Conservation (phyloP, 1,140 invertebrate species). For the Drosophila kurseongensis region DNA sequence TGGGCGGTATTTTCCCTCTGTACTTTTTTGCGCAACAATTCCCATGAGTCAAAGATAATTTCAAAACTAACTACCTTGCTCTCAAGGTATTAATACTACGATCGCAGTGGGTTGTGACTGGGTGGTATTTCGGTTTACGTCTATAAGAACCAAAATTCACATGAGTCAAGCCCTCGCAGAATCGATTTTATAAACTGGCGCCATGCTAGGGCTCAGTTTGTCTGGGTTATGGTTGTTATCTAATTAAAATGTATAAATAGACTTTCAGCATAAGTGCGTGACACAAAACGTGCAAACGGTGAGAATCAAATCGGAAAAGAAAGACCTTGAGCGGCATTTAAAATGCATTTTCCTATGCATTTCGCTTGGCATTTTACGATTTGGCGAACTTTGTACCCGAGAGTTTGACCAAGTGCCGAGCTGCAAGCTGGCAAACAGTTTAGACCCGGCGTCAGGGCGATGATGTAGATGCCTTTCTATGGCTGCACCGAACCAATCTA, state of each 20-base stretch:
- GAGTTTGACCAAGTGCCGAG: slow-evolving; percentile 46
- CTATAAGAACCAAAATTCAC: not conserved
- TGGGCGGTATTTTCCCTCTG: slow-evolving; percentile 6
- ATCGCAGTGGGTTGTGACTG: not conserved
- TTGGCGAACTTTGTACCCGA: slow-evolving; percentile 65
- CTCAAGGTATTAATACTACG: not conserved
- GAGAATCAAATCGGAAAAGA: slow-evolving; percentile 46
- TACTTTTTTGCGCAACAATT: slow-evolving; percentile 4
- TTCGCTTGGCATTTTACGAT: slow-evolving; percentile 34
- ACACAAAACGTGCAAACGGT: slow-evolving; percentile 23
- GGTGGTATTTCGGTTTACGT: not conserved
- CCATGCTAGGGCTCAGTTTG: slow-evolving; percentile 28
- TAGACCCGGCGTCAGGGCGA: slow-evolving; percentile 42
- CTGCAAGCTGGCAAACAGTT: slow-evolving; percentile 38
- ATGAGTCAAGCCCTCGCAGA: slow-evolving; percentile 19
- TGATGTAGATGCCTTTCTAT: slow-evolving; percentile 60
- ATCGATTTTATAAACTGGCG: slow-evolving; percentile 18
- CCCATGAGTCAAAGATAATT: slow-evolving; percentile 18
- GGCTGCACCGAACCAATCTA: slow-evolving; percentile 47
- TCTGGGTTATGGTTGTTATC: slow-evolving; percentile 61
- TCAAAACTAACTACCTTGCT: not conserved
- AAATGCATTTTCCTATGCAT: slow-evolving; percentile 11
- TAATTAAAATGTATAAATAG: slow-evolving; percentile 61
- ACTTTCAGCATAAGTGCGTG: slow-evolving; percentile 47
- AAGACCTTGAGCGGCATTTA: slow-evolving; percentile 69